Base-by-base conservation (phyloP, 1,140 invertebrate species). In the Battus philenor region DNA sequence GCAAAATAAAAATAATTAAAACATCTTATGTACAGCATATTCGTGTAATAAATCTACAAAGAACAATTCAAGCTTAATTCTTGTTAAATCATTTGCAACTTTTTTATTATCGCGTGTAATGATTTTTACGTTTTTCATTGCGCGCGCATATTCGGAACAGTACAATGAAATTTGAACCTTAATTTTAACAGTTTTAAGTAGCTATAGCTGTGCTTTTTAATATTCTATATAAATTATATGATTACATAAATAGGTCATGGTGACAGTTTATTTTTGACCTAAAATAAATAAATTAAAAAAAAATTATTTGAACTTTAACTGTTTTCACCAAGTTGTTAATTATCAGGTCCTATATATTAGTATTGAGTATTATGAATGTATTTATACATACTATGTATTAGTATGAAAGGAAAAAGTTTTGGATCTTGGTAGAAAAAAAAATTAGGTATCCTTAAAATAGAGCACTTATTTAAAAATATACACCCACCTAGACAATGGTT, bases 31-130 rank as follows among this genome's bases (percentile, higher is more conserved):
- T n/a, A n/a, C n/a, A n/a, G n/a, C n/a, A n/a, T n/a, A n/a, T n/a
- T n/a, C n/a, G n/a, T n/a, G n/a, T n/a, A n/a, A n/a, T n/a, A n/a
- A n/a, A n/a, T n/a, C n/a, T n/a, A n/a, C n/a, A n/a, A n/a, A n/a
- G n/a, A n/a, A n/a, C n/a, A n/a, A 22, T 22, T 22, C 3, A 22
- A 22, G 20, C 20, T 22, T 12, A 10, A 6, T 22, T n/a, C 45
- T 5, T 51, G 47, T 49, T 51, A 41, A 44, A 31, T 55, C 41
- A 20, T 39, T 31, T 29, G 7, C 2, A 17, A n/a, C n/a, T n/a
- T n/a, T n/a, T n/a, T n/a, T n/a, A n/a, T n/a, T n/a, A n/a, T n/a
- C n/a, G n/a, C n/a, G n/a, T n/a, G n/a, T n/a, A n/a, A n/a, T n/a
- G n/a, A n/a, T n/a, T n/a, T n/a, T n/a, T n/a, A n/a, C n/a, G n/a